phyloP scores from a whole-genome alignment of 2,888 invertebrate genomes.

The Azorinus chamasolen region DNA sequence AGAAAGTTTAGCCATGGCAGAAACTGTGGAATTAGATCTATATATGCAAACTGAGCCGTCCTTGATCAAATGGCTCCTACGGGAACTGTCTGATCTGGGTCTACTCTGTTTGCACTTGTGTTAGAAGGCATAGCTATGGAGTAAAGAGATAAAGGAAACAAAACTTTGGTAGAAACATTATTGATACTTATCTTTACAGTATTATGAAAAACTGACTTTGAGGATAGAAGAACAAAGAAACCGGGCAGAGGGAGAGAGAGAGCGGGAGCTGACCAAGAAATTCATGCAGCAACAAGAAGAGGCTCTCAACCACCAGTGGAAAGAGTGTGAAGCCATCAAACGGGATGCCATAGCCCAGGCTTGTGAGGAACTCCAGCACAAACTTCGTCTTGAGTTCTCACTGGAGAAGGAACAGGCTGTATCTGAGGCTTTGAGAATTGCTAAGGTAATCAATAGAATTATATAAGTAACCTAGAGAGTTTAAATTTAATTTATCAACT shows the following conservation, averaged over 20 bases:
- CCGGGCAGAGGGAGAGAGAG: slow-evolving; percentile 78
- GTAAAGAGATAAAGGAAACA: too few relatives aligned
- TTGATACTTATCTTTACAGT: too few relatives aligned
- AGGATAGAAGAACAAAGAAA: slow-evolving; percentile 80
- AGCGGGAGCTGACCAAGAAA: slow-evolving; percentile 76
- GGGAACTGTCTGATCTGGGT: too few relatives aligned
- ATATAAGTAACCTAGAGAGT: background rate
- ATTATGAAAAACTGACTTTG: slow-evolving; percentile 77
- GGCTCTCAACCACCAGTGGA: slow-evolving; percentile 78
- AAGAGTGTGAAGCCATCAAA: slow-evolving; percentile 77
- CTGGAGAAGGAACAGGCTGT: slow-evolving; percentile 79
- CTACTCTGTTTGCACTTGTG: too few relatives aligned
- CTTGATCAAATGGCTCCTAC: too few relatives aligned
- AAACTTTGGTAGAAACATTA: too few relatives aligned
- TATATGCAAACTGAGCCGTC: too few relatives aligned
- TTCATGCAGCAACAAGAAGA: slow-evolving; percentile 76
- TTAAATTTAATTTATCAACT: too few relatives aligned
- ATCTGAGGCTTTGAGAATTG: slow-evolving; percentile 77
- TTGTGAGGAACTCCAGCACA: slow-evolving; percentile 68
- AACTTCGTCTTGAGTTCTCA: slow-evolving; percentile 76
- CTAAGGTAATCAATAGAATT: slow-evolving; percentile 67
- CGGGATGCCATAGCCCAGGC: slow-evolving; percentile 79
- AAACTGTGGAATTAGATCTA: too few relatives aligned
- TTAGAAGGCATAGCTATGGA: too few relatives aligned
- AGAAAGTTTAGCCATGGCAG: too few relatives aligned